Conservation (phyloP, 2,113 vertebrate genomes). For the Felis catus region DNA sequence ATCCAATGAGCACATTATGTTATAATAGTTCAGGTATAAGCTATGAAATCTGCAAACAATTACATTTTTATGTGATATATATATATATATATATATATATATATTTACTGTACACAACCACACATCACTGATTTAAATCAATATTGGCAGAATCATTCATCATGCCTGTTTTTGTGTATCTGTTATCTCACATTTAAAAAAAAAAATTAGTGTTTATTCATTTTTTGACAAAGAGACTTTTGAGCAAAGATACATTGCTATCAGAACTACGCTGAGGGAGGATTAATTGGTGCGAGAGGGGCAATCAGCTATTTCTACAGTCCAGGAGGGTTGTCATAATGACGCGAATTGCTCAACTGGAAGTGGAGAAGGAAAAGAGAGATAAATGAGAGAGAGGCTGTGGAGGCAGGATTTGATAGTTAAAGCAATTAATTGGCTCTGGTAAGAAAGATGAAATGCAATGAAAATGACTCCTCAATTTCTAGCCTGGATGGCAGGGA, state of each 20-base stretch:
- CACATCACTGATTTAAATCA: not conserved
- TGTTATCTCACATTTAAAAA: not conserved
- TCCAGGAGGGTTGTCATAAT: not conserved
- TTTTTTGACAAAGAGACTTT: not conserved
- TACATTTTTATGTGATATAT: not conserved
- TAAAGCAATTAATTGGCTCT: conserved; percentile 53
- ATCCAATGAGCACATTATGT: not conserved
- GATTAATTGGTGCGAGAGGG: conserved; percentile 9
- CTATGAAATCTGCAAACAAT: not conserved
- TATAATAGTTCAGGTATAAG: not conserved
- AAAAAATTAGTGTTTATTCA: too few species aligned
- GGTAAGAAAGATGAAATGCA: conserved; percentile 48
- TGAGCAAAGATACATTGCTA: conserved; percentile 31
- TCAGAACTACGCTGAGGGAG: not conserved
- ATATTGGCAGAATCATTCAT: not conserved
- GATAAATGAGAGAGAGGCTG: not conserved
- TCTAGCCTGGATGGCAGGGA: not conserved
- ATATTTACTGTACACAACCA: not conserved
- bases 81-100: too few species aligned
- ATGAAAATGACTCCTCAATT: conserved; percentile 42
- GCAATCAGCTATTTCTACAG: not conserved
- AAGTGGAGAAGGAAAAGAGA: not conserved
- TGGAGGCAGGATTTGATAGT: not conserved
- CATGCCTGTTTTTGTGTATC: not conserved
- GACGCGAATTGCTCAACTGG: conserved; percentile 13